Evolutionary conservation across 2,113 vertebrate genomes (phyloP), one percentile per base, ranked within the genome.

Genomic region (Neogale vison): DNA sequence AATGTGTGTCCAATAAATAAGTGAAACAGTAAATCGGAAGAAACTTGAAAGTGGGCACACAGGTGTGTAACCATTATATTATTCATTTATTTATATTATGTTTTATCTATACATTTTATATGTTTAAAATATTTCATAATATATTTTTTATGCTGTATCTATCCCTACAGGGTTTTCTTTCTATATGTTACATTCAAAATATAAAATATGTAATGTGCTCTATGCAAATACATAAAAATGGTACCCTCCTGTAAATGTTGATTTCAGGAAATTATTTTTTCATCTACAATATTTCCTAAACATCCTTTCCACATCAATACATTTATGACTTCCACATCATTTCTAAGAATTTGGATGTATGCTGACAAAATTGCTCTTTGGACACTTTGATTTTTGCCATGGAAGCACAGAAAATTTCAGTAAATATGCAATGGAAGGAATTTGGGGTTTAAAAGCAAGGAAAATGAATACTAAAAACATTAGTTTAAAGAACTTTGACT

Each of bases 51-150:
- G 45, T 80, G 20, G 24, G 14, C 7, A 74, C 29, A 89, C 17
- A 52, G 5, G 24, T 55, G 7, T 31, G 6, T 82, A 77, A 24
- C 13, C n/a, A 57, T 76, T 36, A 59, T 42, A 39, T 7, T 92
- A 50, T 50, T 76, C 31, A 63, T 71, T 90, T 93, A n/a, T 87
- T 87, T 93, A 24, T 23, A 57, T 90, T 86, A 69, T 71, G 6
- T 74, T 26, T n/a, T 17, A 26, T 61, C 26, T 47, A 18, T 69
- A 52, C 2, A 80, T 69, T 84, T 59, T 67, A 47, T 29, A 92
- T 50, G 47, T 85, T 88, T 94, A 93, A 89, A 86, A 63, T 96
- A 65, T 81, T 89, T 89, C 18, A 81, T 12, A 47, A 50, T 47
- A 69, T 69, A 83, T 69, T 57, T 77, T 79, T 76, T 89, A 88